Percentiles rank a stretch among this genome's conserved stretches.
Evolutionary conservation across 2,113 vertebrate genomes (phyloP).

Genomic region (Limnothrissa miodon): DNA sequence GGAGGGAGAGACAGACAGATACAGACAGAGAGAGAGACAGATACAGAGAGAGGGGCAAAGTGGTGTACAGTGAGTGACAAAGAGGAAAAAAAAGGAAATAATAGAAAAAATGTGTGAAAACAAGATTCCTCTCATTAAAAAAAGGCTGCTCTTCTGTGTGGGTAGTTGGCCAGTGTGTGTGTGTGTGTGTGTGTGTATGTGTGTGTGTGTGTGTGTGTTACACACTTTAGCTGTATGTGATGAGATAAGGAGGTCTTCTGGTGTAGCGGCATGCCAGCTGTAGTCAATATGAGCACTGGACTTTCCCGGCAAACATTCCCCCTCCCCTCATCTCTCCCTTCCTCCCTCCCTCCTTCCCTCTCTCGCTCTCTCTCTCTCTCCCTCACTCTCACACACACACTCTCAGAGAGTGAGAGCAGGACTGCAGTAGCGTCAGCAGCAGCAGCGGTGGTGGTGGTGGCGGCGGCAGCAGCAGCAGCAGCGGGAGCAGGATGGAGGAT

Average conservation of each 20-base stretch:
- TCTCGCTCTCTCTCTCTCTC: conserved; percentile 15
- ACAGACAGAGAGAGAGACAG: neutral
- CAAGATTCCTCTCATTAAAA: neutral
- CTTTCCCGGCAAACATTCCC: conserved; percentile 57
- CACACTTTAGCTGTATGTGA: conserved; percentile 39
- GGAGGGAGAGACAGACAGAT: neutral
- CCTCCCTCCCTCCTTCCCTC: conserved; percentile 26
- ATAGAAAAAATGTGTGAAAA: too few relatives aligned
- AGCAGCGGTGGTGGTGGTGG: conserved; percentile 52
- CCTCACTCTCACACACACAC: conserved; percentile 27
- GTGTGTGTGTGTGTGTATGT: conserved; percentile 27
- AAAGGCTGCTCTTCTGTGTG: neutral
- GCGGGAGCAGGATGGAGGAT: conserved; percentile 64
- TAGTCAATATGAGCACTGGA: conserved; percentile 54
- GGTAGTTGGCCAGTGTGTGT: conserved; percentile 25
- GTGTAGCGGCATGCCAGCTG: conserved; percentile 51
- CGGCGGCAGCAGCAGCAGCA: conserved; percentile 53
- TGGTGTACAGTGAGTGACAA: neutral
- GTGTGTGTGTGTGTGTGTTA: conserved; percentile 41
- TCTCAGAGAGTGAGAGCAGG: conserved; percentile 32
- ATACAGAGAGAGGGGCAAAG: neutral
- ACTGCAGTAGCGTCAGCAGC: conserved; percentile 1
- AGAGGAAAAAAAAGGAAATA: conserved; percentile 5
- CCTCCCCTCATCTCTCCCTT: conserved; percentile 29
- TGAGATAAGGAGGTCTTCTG: conserved; percentile 47